Evolutionary conservation across 2,113 vertebrate genomes (phyloP).

Genomic region (Cebus imitator): DNA sequence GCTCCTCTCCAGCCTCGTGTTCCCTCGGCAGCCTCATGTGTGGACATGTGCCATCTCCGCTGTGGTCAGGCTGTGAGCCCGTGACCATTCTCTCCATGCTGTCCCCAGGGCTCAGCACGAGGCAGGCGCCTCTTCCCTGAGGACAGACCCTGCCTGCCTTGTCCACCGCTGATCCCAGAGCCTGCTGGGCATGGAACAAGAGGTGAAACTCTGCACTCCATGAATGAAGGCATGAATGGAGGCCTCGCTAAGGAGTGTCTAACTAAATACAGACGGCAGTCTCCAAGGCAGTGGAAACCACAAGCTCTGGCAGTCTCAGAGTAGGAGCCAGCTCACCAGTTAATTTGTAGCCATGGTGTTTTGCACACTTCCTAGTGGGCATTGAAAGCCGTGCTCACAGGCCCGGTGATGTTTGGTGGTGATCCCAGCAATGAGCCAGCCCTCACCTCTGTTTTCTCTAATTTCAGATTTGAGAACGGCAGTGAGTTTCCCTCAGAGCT

Average conservation of each 20-base stretch:
- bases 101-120: fast-evolving
- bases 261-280: fast-evolving
- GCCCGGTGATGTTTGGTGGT: neutral
- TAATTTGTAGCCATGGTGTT: neutral
- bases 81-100: neutral
- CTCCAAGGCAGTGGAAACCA: too few species aligned
- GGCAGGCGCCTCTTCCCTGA: neutral
- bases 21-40: neutral
- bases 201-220: neutral
- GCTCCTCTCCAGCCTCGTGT: neutral
- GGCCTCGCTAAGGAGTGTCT: fast-evolving
- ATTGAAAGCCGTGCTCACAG: fast-evolving
- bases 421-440: neutral
- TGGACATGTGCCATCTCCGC: fast-evolving
- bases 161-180: neutral
- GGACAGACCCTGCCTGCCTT: neutral
- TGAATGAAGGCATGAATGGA: too few species aligned
- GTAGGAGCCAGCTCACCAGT: fast-evolving
- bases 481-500: conserved; percentile 89
- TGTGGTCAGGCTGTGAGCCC: neutral
- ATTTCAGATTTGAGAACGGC: conserved; percentile 91
- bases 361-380: neutral
- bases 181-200: neutral
- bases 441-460: conserved; percentile 33
- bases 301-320: neutral